These are phyloP conservation scores for Paramisgurnus dabryanus DNA, from an alignment of 2,113 vertebrate genomes.

Conservation along the genomic window DNA sequence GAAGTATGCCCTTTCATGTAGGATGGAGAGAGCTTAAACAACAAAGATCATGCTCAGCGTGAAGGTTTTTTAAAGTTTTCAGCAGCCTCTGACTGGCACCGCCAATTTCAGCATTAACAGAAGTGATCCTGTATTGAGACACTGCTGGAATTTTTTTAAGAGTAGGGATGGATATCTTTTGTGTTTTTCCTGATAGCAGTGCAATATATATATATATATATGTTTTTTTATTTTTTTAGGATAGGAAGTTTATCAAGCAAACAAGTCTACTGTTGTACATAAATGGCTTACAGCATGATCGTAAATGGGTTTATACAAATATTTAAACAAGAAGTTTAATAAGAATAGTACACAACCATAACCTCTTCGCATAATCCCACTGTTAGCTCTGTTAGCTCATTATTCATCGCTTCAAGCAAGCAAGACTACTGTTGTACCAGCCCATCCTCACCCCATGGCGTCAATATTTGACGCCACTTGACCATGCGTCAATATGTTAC, in stretches of 20 bases:
- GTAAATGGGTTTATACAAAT: too few relatives aligned
- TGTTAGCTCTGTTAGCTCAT: background rate
- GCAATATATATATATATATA: too few relatives aligned
- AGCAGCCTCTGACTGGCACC: background rate
- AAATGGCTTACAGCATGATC: too few relatives aligned
- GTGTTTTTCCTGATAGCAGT: too few relatives aligned
- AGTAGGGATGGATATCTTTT: background rate
- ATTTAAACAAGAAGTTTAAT: too few relatives aligned
- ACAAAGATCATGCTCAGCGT: conserved; percentile 2
- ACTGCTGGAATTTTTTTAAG: background rate
- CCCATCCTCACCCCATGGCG: too few relatives aligned
- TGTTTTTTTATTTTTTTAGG: too few relatives aligned
- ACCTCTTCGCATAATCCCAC: background rate
- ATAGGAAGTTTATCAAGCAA: too few relatives aligned
- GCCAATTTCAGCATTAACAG: conserved; percentile 14
- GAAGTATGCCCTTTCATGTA: conserved; percentile 46
- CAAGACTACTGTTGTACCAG: too few relatives aligned
- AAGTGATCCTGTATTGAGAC: conserved; percentile 15
- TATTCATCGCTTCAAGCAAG: background rate
- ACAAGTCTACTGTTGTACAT: too few relatives aligned
- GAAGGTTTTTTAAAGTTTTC: conserved; percentile 21
- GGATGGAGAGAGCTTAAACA: conserved; percentile 28
- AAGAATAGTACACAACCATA: background rate
- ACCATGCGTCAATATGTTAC: too few relatives aligned
- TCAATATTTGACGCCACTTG: too few relatives aligned